phyloP scores from a whole-genome alignment of 2,888 invertebrate genomes.

The Microdon myrmicae region DNA sequence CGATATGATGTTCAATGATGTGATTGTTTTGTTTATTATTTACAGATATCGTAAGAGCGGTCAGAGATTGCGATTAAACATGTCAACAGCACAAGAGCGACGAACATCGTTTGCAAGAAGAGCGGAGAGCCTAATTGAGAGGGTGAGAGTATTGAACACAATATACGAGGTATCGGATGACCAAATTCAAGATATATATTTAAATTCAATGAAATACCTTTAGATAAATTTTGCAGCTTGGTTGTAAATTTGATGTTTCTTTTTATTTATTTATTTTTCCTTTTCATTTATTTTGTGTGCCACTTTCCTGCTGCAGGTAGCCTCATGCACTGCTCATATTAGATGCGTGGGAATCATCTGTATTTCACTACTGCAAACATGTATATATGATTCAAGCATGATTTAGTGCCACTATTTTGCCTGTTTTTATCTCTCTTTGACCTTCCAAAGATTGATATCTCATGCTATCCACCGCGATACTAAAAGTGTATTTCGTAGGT shows the following conservation, averaged over 20 bases:
- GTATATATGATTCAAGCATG: no score
- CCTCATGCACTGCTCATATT: no score
- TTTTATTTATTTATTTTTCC: not conserved
- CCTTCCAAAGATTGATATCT: no score
- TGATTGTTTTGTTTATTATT: no score
- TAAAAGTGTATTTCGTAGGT: no score
- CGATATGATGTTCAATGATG: no score
- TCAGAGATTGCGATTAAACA: constrained; percentile 44
- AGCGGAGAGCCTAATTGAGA: constrained; percentile 66
- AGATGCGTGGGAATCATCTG: no score
- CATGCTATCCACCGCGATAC: no score
- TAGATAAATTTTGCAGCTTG: constrained; percentile 8
- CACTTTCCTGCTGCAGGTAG: constrained; percentile 1
- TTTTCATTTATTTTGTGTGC: not conserved
- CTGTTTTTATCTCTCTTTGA: no score
- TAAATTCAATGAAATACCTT: constrained; percentile 29
- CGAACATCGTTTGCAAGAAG: constrained; percentile 65
- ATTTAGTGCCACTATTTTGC: no score
- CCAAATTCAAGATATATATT: constrained; percentile 62
- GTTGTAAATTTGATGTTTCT: not conserved
- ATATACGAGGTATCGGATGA: constrained; percentile 67
- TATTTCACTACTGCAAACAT: no score
- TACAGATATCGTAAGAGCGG: no score
- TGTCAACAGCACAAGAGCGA: constrained; percentile 62
- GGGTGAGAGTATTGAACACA: constrained; percentile 67